Evolutionary conservation across 2,113 vertebrate species (phyloP).

Genomic region (Larimichthys polyactis): DNA sequence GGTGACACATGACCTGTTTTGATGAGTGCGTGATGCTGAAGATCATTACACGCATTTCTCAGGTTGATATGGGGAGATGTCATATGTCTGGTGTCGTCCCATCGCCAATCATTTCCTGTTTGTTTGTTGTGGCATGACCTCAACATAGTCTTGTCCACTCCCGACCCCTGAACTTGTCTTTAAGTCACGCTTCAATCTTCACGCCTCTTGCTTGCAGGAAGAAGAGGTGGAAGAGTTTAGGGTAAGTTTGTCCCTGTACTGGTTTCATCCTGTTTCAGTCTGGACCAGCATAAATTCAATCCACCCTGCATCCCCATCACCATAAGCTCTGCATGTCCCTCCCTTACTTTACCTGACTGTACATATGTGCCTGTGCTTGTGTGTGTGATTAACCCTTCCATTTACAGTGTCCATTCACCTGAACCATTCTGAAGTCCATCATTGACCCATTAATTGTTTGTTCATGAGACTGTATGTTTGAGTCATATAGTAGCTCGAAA

Average conservation of each 20-base stretch:
- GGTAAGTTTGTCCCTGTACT: slow-evolving; percentile 91
- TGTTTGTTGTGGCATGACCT: slow-evolving; percentile 74
- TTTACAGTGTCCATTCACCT: slow-evolving; percentile 60
- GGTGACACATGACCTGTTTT: not conserved
- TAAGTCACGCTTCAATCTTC: slow-evolving; percentile 96
- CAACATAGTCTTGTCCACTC: slow-evolving; percentile 70
- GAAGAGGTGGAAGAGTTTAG: slow-evolving; percentile 99
- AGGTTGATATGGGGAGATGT: slow-evolving; percentile 69
- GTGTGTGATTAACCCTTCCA: slow-evolving; percentile 65
- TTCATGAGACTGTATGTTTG: slow-evolving; percentile 46
- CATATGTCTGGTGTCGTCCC: slow-evolving; percentile 66
- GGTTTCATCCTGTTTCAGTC: slow-evolving; percentile 49
- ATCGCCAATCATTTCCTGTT: slow-evolving; percentile 70
- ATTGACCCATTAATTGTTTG: slow-evolving; percentile 52
- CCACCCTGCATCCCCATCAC: slow-evolving; percentile 63
- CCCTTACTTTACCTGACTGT: slow-evolving; percentile 20
- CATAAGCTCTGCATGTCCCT: slow-evolving; percentile 68
- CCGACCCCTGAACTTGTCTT: slow-evolving; percentile 87
- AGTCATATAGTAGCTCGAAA: slow-evolving; percentile 68
- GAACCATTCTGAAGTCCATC: slow-evolving; percentile 51
- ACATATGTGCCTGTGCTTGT: slow-evolving; percentile 55
- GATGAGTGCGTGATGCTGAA: not conserved
- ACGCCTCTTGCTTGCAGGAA: slow-evolving; percentile 98
- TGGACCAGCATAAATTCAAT: slow-evolving; percentile 40
- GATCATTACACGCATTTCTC: slow-evolving; percentile 16